Evolutionary conservation across 1,140 invertebrate genomes (phyloP).

Genomic region (Tetragnatha versicolor): DNA sequence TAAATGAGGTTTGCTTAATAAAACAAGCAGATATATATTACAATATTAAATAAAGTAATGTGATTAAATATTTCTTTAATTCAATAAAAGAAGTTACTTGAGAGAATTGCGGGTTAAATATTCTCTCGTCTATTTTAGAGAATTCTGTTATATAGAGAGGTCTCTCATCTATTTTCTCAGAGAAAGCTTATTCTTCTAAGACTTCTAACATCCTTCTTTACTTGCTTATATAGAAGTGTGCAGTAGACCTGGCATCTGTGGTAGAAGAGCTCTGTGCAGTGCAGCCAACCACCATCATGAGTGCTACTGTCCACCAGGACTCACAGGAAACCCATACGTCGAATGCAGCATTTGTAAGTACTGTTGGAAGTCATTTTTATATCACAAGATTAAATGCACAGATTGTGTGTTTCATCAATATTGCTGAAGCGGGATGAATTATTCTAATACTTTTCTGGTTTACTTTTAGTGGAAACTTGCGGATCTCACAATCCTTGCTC

Average conservation of each 20-base stretch:
- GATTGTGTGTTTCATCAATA: background rate
- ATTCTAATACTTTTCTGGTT: too few relatives aligned
- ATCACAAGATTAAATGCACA: background rate
- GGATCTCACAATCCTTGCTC: conserved; percentile 60
- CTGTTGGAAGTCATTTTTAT: background rate
- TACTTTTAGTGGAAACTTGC: conserved; percentile 59
- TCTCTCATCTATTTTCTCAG: too few relatives aligned
- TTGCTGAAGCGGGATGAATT: too few relatives aligned
- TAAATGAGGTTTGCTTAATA: too few relatives aligned
- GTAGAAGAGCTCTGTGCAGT: conserved; percentile 76
- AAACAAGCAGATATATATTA: too few relatives aligned
- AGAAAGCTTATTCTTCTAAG: background rate
- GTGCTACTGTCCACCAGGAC: conserved; percentile 81
- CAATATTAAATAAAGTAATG: too few relatives aligned
- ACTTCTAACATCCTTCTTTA: background rate
- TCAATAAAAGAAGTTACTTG: too few relatives aligned
- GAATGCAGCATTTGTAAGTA: conserved; percentile 86
- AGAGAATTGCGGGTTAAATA: too few relatives aligned
- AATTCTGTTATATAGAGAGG: too few relatives aligned
- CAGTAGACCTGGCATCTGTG: conserved; percentile 74
- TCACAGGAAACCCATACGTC: conserved; percentile 79
- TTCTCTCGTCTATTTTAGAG: too few relatives aligned
- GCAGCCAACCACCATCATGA: conserved; percentile 77
- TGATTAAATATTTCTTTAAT: too few relatives aligned
- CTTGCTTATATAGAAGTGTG: conserved; percentile 59